Evolutionary conservation across 2,888 invertebrate species (phyloP), one percentile per base, ranked within the genome.

Genomic region (Polyommatus iphigenia): DNA sequence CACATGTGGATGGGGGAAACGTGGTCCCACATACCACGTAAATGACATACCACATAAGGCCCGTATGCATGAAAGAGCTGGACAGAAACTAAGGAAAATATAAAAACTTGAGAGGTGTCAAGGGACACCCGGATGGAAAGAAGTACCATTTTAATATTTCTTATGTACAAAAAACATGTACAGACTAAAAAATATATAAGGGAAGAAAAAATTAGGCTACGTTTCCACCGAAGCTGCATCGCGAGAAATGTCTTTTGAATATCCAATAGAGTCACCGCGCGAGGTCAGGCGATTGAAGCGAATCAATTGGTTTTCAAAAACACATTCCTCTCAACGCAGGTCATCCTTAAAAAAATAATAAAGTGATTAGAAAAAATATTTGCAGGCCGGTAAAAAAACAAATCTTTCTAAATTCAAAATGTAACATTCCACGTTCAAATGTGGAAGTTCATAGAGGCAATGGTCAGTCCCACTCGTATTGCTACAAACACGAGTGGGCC

Each of bases 381-480:
- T 5, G 10, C 24, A 24, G 62, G 24, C 15, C 10, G 62, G 10
- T 62, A 62, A 62, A 62, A 62, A 62, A 62, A 10, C 10, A 67
- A 62, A 29, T 29, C 67, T 6, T 67, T 67, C 29, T 15, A 29
- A 32, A 67, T 24, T 67, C 1, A 24, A 67, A 67, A 29, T 67
- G 62, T 20, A 20, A 62, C 3, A 62, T 29, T 24, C 18, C 32
- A 50, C 50, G 29, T 46, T 29, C 29, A 50, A 46, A 67, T 67
- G 46, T 8, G 24, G 29, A 54, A 76, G 62, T 36, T 76, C 41
- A 46, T 46, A 77, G 15, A 41, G 41, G 76, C 32, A 79, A 77
- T 79, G 80, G 79, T 80, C 81, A 81, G 76, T 77, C 78, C 71
- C 76, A 80, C 67, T 24, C 73, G 57, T 59, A 72, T 78, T 78